phyloP scores from a whole-genome alignment of 2,797 vertebrate genomes.

The Oryzias dopingdopingensis region DNA sequence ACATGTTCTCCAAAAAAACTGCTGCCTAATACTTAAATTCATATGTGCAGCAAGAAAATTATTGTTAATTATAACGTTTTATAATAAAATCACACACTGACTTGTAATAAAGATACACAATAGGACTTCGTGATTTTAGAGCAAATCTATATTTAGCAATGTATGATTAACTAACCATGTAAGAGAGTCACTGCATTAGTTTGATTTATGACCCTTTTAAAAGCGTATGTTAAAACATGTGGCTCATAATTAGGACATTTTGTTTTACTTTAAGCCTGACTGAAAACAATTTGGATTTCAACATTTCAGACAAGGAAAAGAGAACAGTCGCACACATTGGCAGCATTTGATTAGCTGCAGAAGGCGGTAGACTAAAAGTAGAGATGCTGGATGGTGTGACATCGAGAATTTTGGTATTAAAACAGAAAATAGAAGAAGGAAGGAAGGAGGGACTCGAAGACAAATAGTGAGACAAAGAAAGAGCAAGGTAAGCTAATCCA shows the following conservation, averaged over 20 bases:
- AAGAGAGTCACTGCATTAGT: constrained; percentile 41
- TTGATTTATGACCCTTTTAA: constrained; percentile 47
- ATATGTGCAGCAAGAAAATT: constrained; percentile 11
- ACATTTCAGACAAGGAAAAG: no score
- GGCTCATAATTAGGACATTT: neutral
- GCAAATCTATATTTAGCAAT: constrained; percentile 35
- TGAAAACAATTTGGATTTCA: no score
- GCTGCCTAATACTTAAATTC: no score
- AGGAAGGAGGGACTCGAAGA: constrained; percentile 31
- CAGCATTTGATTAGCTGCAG: no score
- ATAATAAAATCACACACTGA: constrained; percentile 11
- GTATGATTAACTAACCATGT: constrained; percentile 31
- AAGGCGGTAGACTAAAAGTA: neutral
- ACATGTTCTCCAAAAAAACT: no score
- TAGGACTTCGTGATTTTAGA: constrained; percentile 20
- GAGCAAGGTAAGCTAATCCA: constrained; percentile 57
- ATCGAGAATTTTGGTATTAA: constrained; percentile 9
- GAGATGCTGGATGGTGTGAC: constrained; percentile 4
- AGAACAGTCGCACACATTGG: no score
- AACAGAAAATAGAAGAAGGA: constrained; percentile 34
- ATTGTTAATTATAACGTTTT: constrained; percentile 19
- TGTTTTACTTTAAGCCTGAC: no score
- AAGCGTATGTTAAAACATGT: constrained; percentile 18
- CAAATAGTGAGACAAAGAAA: constrained; percentile 49
- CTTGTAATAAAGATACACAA: constrained; percentile 12